Conservation (phyloP, 2,113 vertebrate species). For the Pangasianodon hypophthalmus region DNA sequence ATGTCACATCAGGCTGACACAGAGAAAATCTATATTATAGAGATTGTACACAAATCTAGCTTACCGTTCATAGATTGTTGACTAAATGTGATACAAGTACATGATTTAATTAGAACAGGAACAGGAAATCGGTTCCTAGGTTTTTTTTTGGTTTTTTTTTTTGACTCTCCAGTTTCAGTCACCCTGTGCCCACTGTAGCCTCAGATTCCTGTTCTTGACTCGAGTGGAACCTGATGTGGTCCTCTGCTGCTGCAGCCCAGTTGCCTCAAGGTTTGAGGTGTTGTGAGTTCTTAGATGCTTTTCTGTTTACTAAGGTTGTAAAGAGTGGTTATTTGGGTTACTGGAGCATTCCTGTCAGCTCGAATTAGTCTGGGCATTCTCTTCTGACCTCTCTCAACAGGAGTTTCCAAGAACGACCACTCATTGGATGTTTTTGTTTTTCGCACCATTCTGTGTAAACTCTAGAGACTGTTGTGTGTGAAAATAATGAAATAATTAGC, state of each 20-base stretch:
- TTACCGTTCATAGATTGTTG: not conserved
- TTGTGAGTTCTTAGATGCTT: not conserved
- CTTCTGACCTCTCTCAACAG: not conserved
- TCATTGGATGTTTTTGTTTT: not conserved
- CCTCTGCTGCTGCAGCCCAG: not conserved
- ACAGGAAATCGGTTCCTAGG: not conserved
- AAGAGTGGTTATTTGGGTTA: not conserved
- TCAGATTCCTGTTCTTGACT: not conserved
- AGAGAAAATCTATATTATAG: not conserved
- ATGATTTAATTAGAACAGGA: not conserved
- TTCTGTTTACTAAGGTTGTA: not conserved
- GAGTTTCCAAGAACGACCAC: not conserved
- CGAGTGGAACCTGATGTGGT: not conserved
- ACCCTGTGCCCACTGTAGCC: not conserved
- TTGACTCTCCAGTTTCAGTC: not conserved
- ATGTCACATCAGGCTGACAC: conserved; percentile 45
- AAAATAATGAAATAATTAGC: not conserved
- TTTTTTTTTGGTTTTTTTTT: not conserved
- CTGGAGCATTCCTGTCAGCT: not conserved
- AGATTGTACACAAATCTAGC: not conserved
- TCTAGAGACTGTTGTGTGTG: not conserved
- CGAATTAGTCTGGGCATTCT: not conserved
- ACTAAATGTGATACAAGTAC: not conserved
- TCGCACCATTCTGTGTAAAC: not conserved
- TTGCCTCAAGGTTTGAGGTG: not conserved